Base-by-base conservation (phyloP, 2,888 invertebrate species). In the Erebia ligea region DNA sequence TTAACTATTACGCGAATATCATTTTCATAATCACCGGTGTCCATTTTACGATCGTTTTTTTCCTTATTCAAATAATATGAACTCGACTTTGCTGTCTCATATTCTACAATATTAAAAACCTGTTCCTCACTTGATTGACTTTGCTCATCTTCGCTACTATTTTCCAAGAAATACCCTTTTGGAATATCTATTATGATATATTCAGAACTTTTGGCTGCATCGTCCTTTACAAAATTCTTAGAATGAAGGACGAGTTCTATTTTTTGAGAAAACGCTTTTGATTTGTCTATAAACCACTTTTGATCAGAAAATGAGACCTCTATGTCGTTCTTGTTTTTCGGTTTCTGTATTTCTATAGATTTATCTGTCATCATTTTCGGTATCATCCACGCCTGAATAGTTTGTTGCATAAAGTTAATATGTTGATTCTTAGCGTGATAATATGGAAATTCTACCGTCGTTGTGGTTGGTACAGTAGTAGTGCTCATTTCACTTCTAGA, bases 361-460 rank as follows among this genome's bases (percentile, higher is more conserved):
- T 56, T 79, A 61, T 85, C 80, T 15, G 76, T 75, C 21, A 88
- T 80, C 4, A 82, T 86, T 70, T 81, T 82, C 19, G 89, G 86
- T 50, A 91, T 80, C 91, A 92, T 90, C 87, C 89, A 92, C 1
- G 91, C 88, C 83, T 91, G 83, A 70, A 91, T 80, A 50, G 86
- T 82, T 75, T 78, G 79, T 73, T 85, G 83, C n/a, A 84, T 77
- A 64, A 87, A 89, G 70, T 86, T 85, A 0, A 85, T 82, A 57
- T 79, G 79, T 25, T 84, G 85, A 58, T 78, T 82, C 21, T 74
- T 77, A 3, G 82, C 79, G 69, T 77, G 81, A 62, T 78, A 80
- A 5, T 72, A 54, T 42, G 83, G 82, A 0, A 84, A 82, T n/a
- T 81, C 82, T 2, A 76, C 79, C 1, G 83, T 21, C 0, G 13